Base-by-base conservation (phyloP, 2,113 vertebrate genomes). In the Manacus vitellinus region DNA sequence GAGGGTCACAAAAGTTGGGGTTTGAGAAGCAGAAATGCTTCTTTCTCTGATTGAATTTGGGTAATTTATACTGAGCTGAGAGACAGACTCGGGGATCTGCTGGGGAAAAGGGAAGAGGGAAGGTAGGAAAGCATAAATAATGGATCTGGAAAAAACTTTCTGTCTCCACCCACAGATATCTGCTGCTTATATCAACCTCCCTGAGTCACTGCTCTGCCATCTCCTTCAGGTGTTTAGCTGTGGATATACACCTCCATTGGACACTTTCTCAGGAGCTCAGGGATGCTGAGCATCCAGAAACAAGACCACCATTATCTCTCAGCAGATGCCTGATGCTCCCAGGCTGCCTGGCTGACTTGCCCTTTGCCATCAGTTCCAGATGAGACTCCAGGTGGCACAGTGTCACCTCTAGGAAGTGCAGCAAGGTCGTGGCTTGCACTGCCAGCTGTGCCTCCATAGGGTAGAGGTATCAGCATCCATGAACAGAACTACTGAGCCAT, bases 291-390 rank as follows among this genome's bases (percentile, higher is more conserved):
- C 39, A 41, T 28, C 54, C 12, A 52, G 66, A 56, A 80, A 47
- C 24, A 56, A 52, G 68, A 80, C 21, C 33, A 8, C 24, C 16
- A 33, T 65, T 68, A 15, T 15, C 16, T 25, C 54, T 59, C 4
- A 24, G 37, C 22, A 52, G 31, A 31, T 0, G 2, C 33, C 52
- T 18, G 28, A 22, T 17, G 24, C 47, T n/a, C 22, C 1, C 0
- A 28, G 70, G 23, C 24, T 31, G 8, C 14, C 12, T 9, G 2
- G 12, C 20, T 31, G 47, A 65, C 47, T 24, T 16, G 14, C 12
- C 3, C 72, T 86, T 81, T 58, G 56, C 46, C 22, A 2, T 24
- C 33, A 37, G 22, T 49, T 70, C 66, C 73, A 54, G 16, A 10
- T 23, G 31, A 65, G 23, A 22, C 14, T 8, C 33, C 10, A 37